Percentiles rank a stretch among this genome's conserved stretches.
Evolutionary conservation across 1,140 invertebrate species (phyloP).

Genomic region (Hypsibius dujardini): DNA sequence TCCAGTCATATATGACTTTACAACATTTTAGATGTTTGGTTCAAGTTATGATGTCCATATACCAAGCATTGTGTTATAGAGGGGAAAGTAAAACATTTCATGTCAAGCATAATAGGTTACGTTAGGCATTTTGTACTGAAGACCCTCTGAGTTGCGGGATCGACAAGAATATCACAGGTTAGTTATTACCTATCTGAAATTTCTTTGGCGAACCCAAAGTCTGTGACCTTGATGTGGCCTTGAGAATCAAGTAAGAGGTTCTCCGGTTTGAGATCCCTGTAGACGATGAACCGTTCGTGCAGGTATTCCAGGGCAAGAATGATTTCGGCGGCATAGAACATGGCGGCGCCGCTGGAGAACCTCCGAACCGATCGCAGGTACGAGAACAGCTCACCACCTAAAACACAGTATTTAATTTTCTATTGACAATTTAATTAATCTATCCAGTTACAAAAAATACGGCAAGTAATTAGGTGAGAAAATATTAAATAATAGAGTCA

Average conservation of each 20-base stretch:
- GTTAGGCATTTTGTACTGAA: no score
- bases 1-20: no score
- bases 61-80: no score
- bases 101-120: no score
- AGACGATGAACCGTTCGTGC: slow-evolving; percentile 66
- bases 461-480: neutral
- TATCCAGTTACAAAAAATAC: neutral
- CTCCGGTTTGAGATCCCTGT: slow-evolving; percentile 67
- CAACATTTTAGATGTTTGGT: no score
- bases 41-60: no score
- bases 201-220: slow-evolving; percentile 92
- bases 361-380: slow-evolving; percentile 77
- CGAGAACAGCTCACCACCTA: slow-evolving; percentile 83
- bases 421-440: neutral
- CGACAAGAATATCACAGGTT: no score
- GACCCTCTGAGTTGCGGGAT: no score
- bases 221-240: slow-evolving; percentile 87
- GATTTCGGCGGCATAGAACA: slow-evolving; percentile 87
- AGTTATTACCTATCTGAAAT: slow-evolving; percentile 50
- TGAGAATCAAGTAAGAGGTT: slow-evolving; percentile 75
- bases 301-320: slow-evolving; percentile 80
- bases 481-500: no score
- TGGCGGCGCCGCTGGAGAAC: slow-evolving; percentile 63
- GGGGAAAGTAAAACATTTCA: no score
- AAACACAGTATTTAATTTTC: slow-evolving; percentile 35